Conservation (phyloP, 2,113 vertebrate genomes). For the Dicerorhinus sumatrensis region DNA sequence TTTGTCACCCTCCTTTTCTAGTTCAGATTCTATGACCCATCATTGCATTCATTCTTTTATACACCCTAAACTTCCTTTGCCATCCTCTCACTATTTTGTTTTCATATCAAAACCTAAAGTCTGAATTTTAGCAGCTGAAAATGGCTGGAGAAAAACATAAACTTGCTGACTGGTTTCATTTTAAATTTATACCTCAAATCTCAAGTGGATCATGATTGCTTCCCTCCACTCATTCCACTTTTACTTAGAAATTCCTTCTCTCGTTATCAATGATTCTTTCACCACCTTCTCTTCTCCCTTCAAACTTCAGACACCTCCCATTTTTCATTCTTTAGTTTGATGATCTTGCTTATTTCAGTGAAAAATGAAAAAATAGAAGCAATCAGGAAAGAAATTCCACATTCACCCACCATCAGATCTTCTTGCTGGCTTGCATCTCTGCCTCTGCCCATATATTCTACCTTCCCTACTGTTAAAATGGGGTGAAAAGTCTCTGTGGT, state of each 20-base stretch:
- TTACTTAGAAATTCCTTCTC: not conserved
- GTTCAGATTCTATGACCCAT: not conserved
- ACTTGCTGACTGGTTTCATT: not conserved
- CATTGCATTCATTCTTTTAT: not conserved
- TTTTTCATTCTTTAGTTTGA: not conserved
- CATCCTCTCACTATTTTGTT: not conserved
- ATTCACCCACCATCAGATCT: not conserved
- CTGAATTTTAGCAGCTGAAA: not conserved
- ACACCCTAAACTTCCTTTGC: too few relatives aligned
- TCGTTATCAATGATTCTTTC: not conserved
- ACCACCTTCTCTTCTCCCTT: not conserved
- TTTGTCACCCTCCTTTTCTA: not conserved
- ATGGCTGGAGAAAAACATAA: not conserved
- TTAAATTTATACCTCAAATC: not conserved
- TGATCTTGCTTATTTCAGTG: not conserved
- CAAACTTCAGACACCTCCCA: not conserved
- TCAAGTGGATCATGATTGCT: not conserved
- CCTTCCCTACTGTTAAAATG: not conserved
- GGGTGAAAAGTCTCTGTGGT: not conserved
- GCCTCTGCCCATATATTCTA: not conserved
- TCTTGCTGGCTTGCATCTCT: not conserved
- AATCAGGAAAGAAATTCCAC: not conserved
- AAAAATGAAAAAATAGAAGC: not conserved
- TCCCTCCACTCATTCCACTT: not conserved
- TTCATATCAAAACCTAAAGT: not conserved